Evolutionary conservation across 2,888 invertebrate species (phyloP).

Genomic region (Chironomus tentans): DNA sequence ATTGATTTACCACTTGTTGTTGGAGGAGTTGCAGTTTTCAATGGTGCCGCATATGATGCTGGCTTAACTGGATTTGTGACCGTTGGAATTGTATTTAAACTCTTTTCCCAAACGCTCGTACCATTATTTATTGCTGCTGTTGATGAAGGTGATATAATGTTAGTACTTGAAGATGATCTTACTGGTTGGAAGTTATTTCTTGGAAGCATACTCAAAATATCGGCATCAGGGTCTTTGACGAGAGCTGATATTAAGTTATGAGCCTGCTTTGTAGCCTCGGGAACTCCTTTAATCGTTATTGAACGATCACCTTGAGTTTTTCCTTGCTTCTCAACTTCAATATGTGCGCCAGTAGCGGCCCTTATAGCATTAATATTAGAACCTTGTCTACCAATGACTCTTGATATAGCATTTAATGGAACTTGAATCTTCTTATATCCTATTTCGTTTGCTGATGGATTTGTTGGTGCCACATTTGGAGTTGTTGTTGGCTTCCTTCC

Average conservation of each 20-base stretch:
- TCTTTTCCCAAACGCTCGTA: conserved; percentile 28
- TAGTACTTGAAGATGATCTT: conserved; percentile 8
- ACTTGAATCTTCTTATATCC: conserved; percentile 88
- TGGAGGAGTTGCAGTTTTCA: background rate
- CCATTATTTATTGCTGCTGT: conserved; percentile 16
- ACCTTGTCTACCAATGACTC: conserved; percentile 95
- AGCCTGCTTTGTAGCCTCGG: conserved; percentile 88
- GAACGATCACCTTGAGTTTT: conserved; percentile 89
- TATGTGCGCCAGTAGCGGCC: conserved; percentile 92
- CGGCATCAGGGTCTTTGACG: conserved; percentile 92
- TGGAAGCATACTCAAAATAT: conserved; percentile 73
- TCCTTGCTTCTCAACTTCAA: conserved; percentile 96
- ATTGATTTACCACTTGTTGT: background rate
- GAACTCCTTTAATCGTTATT: conserved; percentile 90
- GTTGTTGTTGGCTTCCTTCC: conserved; percentile 50
- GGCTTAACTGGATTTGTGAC: conserved; percentile 18
- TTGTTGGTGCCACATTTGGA: conserved; percentile 16
- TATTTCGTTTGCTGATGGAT: conserved; percentile 37
- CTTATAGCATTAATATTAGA: conserved; percentile 97
- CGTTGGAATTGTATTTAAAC: conserved; percentile 8
- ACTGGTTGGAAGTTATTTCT: conserved; percentile 49
- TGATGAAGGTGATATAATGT: conserved; percentile 14
- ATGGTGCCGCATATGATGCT: background rate
- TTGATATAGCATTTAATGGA: conserved; percentile 87
- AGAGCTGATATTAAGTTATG: conserved; percentile 82